Base-by-base conservation (phyloP, 2,113 vertebrate species). In the Baryphthengus martii region DNA sequence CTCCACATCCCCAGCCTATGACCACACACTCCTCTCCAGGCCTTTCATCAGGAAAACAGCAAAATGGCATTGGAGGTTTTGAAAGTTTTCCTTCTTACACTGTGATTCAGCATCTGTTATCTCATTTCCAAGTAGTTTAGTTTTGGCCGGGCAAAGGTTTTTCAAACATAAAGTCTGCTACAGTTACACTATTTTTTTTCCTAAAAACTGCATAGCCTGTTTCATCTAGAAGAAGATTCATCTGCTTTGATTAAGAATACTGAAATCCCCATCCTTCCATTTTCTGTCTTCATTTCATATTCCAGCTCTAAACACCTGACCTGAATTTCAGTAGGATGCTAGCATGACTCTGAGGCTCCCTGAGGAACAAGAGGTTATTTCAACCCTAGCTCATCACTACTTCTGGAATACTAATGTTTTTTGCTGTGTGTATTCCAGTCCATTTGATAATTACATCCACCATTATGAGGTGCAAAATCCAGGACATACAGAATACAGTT, bases 361-460 rank as follows among this genome's bases (percentile, higher is more conserved):
- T 49, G n/a, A 91, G 44, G 77, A 90, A 33, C 18, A 28, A 63
- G 13, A 3, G 9, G 24, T 7, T 78, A 72, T 75, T 89, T 96
- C 61, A 92, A 42, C 13, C 37, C 68, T 59, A 29, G 42, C 58
- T 50, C 42, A 62, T 47, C 45, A 66, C 58, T 74, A n/a, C 63
- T 88, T 83, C 47, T 90, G 61, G 82, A 93, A 93, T 94, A 86
- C 47, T 79, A 67, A 71, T 50, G 44, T 44, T 85, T 85, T 85
- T 85, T 58, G 5, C 62, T 80, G 11, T 13, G 0, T 55, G 12
- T 84, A 71, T 91, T 87, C 35, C 71, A n/a, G 40, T 25, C 49
- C 29, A 77, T 73, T 88, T 95, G 31, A 76, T 72, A 77, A 92
- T 81, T 71, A 71, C 40, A 53, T 21, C 14, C 59, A 77, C 37